Percentiles rank a stretch among this genome's conserved stretches.
Conservation (phyloP, 2,888 invertebrate genomes). For the Phengaris arion region DNA sequence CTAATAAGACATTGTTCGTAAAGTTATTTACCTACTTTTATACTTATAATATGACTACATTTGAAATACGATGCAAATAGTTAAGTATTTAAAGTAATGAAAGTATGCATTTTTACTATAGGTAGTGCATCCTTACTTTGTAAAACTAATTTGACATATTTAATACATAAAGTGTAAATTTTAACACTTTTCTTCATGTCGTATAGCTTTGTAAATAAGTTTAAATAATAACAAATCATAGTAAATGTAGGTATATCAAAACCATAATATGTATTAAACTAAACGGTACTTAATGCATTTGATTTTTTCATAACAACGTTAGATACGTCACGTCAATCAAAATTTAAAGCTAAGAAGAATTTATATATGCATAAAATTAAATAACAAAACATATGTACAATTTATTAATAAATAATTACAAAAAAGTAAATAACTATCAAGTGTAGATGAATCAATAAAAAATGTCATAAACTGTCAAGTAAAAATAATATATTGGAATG, state of each 20-base stretch:
- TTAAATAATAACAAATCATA: not conserved
- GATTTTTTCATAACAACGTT: conserved; percentile 38
- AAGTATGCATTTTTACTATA: conserved; percentile 35
- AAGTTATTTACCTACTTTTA: conserved; percentile 61
- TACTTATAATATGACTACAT: conserved; percentile 72
- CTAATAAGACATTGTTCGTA: conserved; percentile 62
- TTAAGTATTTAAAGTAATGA: conserved; percentile 37
- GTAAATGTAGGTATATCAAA: not conserved
- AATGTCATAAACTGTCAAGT: conserved; percentile 41
- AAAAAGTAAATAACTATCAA: conserved; percentile 49
- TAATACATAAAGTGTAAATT: not conserved
- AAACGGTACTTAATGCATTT: conserved; percentile 40
- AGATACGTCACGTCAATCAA: conserved; percentile 46
- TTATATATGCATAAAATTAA: conserved; percentile 72
- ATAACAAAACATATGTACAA: conserved; percentile 78
- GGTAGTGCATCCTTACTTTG: conserved; percentile 6
- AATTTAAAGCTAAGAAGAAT: conserved; percentile 56
- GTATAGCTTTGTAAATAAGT: not conserved
- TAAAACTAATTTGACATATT: conserved; percentile 3
- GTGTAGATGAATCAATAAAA: conserved; percentile 49
- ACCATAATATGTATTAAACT: conserved; percentile 8
- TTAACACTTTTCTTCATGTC: not conserved
- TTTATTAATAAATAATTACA: conserved; percentile 76
- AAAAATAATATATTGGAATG: conserved; percentile 59
- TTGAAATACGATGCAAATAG: conserved; percentile 56